These are phyloP conservation scores for Hyaena hyaena DNA, from an alignment of 2,113 vertebrate genomes.

Conservation along the genomic window DNA sequence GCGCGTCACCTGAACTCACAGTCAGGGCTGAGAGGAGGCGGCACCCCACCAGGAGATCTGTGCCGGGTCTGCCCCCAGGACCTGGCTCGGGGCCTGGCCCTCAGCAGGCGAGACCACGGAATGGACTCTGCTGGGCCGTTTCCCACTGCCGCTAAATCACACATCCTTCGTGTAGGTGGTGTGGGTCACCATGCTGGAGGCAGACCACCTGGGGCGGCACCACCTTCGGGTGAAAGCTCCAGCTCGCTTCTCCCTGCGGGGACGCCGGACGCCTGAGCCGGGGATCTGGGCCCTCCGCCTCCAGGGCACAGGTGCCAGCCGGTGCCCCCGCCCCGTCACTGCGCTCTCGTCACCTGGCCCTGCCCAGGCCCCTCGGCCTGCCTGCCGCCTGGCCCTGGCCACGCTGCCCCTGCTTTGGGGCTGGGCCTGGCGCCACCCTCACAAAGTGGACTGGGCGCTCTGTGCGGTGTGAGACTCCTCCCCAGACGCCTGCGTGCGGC, in stretches of 20 bases:
- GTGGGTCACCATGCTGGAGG: rapidly evolving
- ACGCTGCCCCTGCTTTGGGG: background rate
- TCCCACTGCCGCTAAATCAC: too few relatives aligned
- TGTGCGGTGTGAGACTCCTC: rapidly evolving
- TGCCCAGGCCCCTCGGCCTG: background rate
- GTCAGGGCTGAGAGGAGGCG: background rate
- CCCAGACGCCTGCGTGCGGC: background rate
- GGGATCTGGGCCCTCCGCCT: too few relatives aligned
- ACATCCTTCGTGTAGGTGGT: rapidly evolving
- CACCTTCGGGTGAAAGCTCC: rapidly evolving
- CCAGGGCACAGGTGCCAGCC: rapidly evolving
- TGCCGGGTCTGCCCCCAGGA: background rate
- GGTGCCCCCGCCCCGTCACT: background rate
- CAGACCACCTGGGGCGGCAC: rapidly evolving
- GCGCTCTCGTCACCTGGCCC: background rate
- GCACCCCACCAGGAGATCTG: rapidly evolving
- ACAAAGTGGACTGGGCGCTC: background rate
- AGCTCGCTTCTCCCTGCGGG: rapidly evolving
- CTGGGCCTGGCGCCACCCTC: background rate
- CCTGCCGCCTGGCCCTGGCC: background rate
- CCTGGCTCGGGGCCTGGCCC: background rate
- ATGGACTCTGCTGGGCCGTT: background rate
- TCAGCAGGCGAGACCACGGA: rapidly evolving
- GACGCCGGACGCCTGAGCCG: rapidly evolving
- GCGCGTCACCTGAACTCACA: rapidly evolving